Conservation (phyloP, 2,113 vertebrate genomes). For the Acanthochromis polyacanthus region DNA sequence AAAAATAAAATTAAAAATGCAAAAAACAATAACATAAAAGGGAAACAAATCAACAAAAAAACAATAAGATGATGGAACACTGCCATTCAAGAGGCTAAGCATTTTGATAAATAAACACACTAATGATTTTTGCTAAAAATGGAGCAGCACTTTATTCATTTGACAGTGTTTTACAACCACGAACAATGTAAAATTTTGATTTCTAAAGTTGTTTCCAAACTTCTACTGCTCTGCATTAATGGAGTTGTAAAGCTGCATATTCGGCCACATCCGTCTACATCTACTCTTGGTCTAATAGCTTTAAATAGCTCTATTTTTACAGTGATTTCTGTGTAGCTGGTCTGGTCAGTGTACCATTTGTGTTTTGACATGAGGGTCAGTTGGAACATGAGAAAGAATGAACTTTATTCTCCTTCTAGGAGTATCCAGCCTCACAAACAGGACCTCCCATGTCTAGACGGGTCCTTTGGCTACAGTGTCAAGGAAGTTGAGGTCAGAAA, state of each 20-base stretch:
- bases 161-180: too few relatives aligned
- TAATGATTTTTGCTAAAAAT: neutral
- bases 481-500: constrained; percentile 44
- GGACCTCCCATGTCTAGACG: constrained; percentile 32
- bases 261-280: neutral
- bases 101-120: neutral
- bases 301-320: constrained; percentile 2
- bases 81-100: neutral
- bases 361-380: constrained; percentile 36
- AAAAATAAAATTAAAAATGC: too few relatives aligned
- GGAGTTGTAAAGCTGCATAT: neutral
- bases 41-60: too few relatives aligned
- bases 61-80: too few relatives aligned
- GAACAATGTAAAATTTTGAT: too few relatives aligned
- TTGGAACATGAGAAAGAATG: constrained; percentile 39
- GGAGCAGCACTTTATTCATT: neutral
- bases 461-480: constrained; percentile 18
- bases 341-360: constrained; percentile 43
- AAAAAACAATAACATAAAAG: too few relatives aligned
- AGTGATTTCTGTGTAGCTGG: constrained; percentile 9
- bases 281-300: neutral
- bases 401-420: constrained; percentile 25
- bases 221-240: neutral
- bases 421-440: neutral
- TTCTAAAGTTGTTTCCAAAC: too few relatives aligned